phyloP scores from a whole-genome alignment of 2,888 invertebrate genomes.

The Dryocosmus kuriphilus region DNA sequence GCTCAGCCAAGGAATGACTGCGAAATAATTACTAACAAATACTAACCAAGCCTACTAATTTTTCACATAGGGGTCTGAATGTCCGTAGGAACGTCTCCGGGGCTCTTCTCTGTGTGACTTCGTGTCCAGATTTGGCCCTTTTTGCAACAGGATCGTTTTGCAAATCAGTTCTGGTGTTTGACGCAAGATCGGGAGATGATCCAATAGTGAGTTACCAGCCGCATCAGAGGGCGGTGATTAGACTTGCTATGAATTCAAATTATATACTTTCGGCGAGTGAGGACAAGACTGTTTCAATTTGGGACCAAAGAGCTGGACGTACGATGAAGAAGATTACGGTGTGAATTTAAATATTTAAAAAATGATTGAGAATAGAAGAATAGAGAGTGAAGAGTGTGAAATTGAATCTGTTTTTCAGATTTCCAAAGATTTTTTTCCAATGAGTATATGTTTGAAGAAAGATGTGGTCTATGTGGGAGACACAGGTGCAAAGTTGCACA shows the following conservation, averaged over 20 bases:
- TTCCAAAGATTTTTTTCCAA: slow-evolving; percentile 69
- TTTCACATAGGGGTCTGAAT: slow-evolving; percentile 6
- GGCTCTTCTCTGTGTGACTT: slow-evolving; percentile 80
- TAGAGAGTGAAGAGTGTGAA: background rate
- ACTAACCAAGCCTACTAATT: slow-evolving; percentile 13
- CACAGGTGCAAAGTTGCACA: slow-evolving; percentile 65
- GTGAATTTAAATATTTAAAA: background rate
- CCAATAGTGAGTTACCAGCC: slow-evolving; percentile 78
- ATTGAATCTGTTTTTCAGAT: slow-evolving; percentile 60
- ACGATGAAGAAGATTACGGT: slow-evolving; percentile 72
- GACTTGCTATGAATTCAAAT: slow-evolving; percentile 73
- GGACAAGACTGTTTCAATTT: slow-evolving; percentile 80
- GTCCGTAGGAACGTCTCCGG: slow-evolving; percentile 78
- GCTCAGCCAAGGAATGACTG: slow-evolving; percentile 2
- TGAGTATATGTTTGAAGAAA: slow-evolving; percentile 69
- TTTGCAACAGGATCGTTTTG: slow-evolving; percentile 80
- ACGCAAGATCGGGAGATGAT: slow-evolving; percentile 77
- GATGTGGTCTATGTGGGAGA: slow-evolving; percentile 69
- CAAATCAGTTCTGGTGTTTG: slow-evolving; percentile 80
- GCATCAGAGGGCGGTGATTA: slow-evolving; percentile 80
- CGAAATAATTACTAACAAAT: background rate
- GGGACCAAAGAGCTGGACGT: slow-evolving; percentile 80
- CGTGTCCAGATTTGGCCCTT: slow-evolving; percentile 76
- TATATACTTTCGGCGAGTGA: slow-evolving; percentile 81
- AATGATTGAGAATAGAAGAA: too few species aligned